Percentiles rank a stretch among this genome's conserved stretches.
Evolutionary conservation across 1,140 invertebrate genomes (phyloP).

Genomic region (Phocides pigmalion): DNA sequence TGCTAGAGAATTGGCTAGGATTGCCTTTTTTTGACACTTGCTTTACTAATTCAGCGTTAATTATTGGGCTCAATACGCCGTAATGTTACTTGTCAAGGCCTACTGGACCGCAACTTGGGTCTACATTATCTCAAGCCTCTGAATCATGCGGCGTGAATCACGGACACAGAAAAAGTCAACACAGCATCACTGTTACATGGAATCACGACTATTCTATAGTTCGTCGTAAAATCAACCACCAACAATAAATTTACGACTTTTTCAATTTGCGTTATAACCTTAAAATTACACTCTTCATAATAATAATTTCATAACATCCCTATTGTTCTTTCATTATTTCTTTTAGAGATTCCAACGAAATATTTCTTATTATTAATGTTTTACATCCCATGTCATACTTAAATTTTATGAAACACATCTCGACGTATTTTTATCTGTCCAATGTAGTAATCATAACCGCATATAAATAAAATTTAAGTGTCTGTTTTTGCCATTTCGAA

Average conservation of each 20-base stretch:
- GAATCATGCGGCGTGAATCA: constrained; percentile 60
- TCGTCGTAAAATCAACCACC: constrained; percentile 20
- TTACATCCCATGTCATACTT: too few relatives aligned
- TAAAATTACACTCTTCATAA: too few relatives aligned
- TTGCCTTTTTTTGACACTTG: constrained; percentile 32
- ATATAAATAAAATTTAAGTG: too few relatives aligned
- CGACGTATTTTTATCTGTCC: too few relatives aligned
- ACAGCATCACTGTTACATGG: constrained; percentile 42
- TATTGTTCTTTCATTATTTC: too few relatives aligned
- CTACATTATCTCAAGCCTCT: constrained; percentile 36
- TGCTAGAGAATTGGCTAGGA: constrained; percentile 21
- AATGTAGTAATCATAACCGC: too few relatives aligned
- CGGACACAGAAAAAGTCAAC: constrained; percentile 52
- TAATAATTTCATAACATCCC: too few relatives aligned
- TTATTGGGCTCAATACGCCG: constrained; percentile 31
- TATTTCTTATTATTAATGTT: too few relatives aligned
- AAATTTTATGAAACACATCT: too few relatives aligned
- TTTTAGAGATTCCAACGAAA: too few relatives aligned
- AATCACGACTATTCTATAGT: constrained; percentile 19
- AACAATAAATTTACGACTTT: constrained; percentile 10
- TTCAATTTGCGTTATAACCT: constrained; percentile 8
- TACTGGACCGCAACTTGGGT: constrained; percentile 35
- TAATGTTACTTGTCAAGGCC: constrained; percentile 40
- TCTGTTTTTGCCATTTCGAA: too few relatives aligned
- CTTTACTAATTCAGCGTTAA: constrained; percentile 31